Percentiles rank a stretch among this genome's conserved stretches.
Evolutionary conservation across 2,888 invertebrate genomes (phyloP).

Genomic region (Malthinus flaveolus): DNA sequence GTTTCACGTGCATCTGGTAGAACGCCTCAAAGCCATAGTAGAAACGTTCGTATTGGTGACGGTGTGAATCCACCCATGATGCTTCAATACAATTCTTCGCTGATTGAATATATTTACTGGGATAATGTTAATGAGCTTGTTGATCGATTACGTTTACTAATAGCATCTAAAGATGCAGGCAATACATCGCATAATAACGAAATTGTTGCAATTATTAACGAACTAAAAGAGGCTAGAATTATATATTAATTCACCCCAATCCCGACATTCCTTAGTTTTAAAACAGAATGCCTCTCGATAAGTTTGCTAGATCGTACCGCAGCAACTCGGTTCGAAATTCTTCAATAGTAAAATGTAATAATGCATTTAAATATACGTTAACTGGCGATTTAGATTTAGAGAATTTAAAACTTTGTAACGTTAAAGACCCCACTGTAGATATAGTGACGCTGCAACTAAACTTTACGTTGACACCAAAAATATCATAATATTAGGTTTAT

Average conservation of each 20-base stretch:
- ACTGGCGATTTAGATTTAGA: neutral
- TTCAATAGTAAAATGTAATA: neutral
- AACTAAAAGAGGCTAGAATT: neutral
- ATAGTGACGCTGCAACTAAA: too few species aligned
- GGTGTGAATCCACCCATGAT: neutral
- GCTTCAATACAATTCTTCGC: neutral
- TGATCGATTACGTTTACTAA: neutral
- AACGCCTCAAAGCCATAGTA: neutral
- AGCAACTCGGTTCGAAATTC: neutral
- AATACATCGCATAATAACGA: conserved; percentile 5
- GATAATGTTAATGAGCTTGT: neutral
- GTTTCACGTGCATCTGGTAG: too few species aligned
- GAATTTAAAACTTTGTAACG: too few species aligned
- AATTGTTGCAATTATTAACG: neutral
- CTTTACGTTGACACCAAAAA: too few species aligned
- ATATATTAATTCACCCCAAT: neutral
- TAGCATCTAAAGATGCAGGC: conserved; percentile 1
- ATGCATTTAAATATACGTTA: neutral
- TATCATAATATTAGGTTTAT: too few species aligned
- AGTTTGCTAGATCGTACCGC: neutral
- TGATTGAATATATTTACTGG: neutral
- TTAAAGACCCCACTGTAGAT: too few species aligned
- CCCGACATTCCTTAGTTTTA: neutral
- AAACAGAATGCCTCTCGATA: neutral
- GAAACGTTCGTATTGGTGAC: neutral